Base-by-base conservation (phyloP, 2,888 invertebrate genomes). In the Cheilosia urbana region DNA sequence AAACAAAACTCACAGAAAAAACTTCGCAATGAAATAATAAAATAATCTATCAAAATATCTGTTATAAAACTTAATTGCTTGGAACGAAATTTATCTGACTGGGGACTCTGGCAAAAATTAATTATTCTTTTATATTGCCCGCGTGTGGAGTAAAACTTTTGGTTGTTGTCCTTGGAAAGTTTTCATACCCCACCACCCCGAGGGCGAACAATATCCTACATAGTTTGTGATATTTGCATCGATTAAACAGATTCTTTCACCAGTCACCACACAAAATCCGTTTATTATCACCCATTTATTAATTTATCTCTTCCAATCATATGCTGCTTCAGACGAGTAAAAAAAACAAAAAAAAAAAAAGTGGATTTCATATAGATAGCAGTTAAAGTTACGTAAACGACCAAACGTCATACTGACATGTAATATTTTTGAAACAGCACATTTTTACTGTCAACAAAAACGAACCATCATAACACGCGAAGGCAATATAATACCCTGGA, bases 181-280 rank as follows among this genome's bases (percentile, higher is more conserved):
- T 76, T 76, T 57, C 11, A 2, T 17, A n/a, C 55, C 27, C 27
- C 27, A 13, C 21, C 63, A 47, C 21, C 49, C 49, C 13, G 1
- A 11, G 49, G 27, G 19, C 15, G 19, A 7, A 47, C n/a, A n/a
- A 24, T 7, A 51, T 30, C 30, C 30, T 9, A 1, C 30, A 40
- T 19, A 47, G 76, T 51, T 57, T 21, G 42, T 72, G 66, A 68
- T 62, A 47, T 72, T 49, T 81, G 58, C 78, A 79, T 83, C 83
- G 83, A 83, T 83, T 83, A 75, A 83, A 83, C 79, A 83, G 73
- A 58, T 58, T 78, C 73, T 63, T 69, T 53, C 68, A 45, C 66
- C 72, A 66, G 63, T 53, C 68, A 45, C 66, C 72, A 66, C 68
- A 7, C 37, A 53, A 69, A 77, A 69, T 77, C 53, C 45, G 42